Percentiles rank a stretch among this genome's conserved stretches.
phyloP scores from a whole-genome alignment of 2,888 invertebrate species.

The Lomographa bimaculata region DNA sequence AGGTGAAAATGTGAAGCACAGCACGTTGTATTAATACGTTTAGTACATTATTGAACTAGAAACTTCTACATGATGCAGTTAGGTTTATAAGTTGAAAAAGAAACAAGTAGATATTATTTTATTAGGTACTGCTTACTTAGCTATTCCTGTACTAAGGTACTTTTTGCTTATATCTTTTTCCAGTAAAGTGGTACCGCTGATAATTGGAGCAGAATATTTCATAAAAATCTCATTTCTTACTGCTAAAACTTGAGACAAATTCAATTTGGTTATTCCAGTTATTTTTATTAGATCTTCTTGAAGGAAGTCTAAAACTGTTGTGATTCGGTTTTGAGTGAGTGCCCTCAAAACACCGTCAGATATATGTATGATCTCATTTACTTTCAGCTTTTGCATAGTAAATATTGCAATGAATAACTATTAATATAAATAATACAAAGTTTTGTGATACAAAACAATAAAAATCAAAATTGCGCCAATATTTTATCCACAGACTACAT shows the following conservation, averaged over 20 bases:
- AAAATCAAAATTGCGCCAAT: too few relatives aligned
- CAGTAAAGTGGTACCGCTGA: conserved; percentile 52
- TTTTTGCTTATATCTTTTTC: conserved; percentile 49
- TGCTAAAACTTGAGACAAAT: conserved; percentile 68
- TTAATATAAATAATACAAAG: too few relatives aligned
- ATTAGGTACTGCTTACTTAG: too few relatives aligned
- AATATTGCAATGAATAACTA: too few relatives aligned
- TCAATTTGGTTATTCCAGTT: conserved; percentile 68
- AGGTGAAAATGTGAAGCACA: too few relatives aligned
- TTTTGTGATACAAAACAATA: too few relatives aligned
- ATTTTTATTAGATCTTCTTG: conserved; percentile 81
- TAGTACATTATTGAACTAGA: too few relatives aligned
- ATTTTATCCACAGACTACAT: too few relatives aligned
- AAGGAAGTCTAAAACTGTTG: conserved; percentile 83
- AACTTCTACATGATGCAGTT: too few relatives aligned
- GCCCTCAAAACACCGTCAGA: conserved; percentile 64
- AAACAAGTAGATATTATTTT: too few relatives aligned
- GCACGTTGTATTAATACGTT: too few relatives aligned
- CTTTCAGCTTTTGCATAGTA: conserved; percentile 62
- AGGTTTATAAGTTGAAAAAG: too few relatives aligned
- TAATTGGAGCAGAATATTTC: conserved; percentile 73
- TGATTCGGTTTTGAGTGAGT: conserved; percentile 79
- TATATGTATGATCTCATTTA: conserved; percentile 48
- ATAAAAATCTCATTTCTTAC: conserved; percentile 71
- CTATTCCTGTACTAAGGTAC: conserved; percentile 74